Conservation (phyloP, 1,140 invertebrate genomes). For the Sesamia nonagrioides region DNA sequence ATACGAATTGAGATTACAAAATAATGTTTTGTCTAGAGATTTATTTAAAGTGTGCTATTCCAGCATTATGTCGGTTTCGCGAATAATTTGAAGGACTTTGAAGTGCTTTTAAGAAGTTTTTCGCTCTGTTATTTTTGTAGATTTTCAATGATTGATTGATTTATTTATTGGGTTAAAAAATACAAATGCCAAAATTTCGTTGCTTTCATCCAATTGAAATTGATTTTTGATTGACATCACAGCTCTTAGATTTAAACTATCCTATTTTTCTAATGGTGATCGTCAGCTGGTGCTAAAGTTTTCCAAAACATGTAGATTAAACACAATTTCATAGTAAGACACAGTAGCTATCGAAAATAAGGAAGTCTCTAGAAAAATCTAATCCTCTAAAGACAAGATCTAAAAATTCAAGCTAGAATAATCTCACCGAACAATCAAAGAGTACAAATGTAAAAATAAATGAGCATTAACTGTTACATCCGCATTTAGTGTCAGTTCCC, state of each 20-base stretch:
- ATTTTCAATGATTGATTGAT: not conserved
- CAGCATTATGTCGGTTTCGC: not conserved
- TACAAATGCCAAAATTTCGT: not conserved
- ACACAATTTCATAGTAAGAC: no score
- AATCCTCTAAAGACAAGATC: not conserved
- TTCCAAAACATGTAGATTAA: no score
- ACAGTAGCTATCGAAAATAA: not conserved
- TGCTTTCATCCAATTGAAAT: no score
- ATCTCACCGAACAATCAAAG: slow-evolving; percentile 10
- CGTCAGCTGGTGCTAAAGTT: no score
- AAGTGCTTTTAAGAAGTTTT: not conserved
- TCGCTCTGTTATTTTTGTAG: not conserved
- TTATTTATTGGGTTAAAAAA: not conserved
- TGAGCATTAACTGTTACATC: slow-evolving; percentile 37
- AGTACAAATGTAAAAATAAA: slow-evolving; percentile 38
- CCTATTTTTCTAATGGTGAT: no score
- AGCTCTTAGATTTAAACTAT: not conserved
- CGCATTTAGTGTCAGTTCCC: slow-evolving; percentile 34
- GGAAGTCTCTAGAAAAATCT: not conserved
- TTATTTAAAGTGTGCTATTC: not conserved
- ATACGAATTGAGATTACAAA: slow-evolving; percentile 9
- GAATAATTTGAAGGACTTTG: not conserved
- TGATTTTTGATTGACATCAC: not conserved
- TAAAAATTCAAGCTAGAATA: not conserved
- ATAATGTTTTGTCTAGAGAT: slow-evolving; percentile 11